A percentile compares a stretch with the other conserved stretches of the same genome.
phyloP scores from a whole-genome alignment of 2,888 invertebrate species.

The Calliphora vomitoria region DNA sequence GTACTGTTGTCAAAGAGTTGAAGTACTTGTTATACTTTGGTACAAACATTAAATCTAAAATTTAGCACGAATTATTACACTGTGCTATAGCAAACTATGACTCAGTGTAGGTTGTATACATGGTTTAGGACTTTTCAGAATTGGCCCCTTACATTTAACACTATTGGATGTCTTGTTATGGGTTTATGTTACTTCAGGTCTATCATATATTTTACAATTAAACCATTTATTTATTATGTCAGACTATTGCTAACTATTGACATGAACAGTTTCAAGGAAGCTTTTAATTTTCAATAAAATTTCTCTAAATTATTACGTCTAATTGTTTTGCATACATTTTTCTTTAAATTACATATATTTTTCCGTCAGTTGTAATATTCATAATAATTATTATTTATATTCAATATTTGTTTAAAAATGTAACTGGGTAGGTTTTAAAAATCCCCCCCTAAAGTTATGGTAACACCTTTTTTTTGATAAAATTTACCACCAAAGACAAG shows the following conservation, averaged over 20 bases:
- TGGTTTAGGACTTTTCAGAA: too few species aligned
- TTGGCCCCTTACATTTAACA: too few species aligned
- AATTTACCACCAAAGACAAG: not conserved
- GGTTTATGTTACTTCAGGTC: too few species aligned
- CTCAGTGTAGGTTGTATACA: too few species aligned
- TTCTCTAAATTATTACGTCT: not conserved
- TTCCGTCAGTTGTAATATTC: conserved; percentile 11
- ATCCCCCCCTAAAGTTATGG: not conserved
- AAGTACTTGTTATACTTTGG: too few species aligned
- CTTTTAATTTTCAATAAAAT: not conserved
- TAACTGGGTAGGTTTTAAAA: not conserved
- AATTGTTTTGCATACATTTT: not conserved
- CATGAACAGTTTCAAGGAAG: not conserved
- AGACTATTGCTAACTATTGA: not conserved
- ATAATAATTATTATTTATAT: not conserved
- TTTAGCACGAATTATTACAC: too few species aligned
- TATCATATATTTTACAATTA: too few species aligned
- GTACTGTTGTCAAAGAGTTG: too few species aligned
- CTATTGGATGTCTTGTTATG: too few species aligned
- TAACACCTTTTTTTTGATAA: conserved; percentile 5
- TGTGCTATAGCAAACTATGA: too few species aligned
- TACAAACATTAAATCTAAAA: too few species aligned
- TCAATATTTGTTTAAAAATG: not conserved
- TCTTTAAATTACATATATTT: not conserved
- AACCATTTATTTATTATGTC: not conserved